A percentile compares a stretch with the other conserved stretches of the same genome.
Conservation (phyloP, 1,140 invertebrate species). For the Ephestia elutella region DNA sequence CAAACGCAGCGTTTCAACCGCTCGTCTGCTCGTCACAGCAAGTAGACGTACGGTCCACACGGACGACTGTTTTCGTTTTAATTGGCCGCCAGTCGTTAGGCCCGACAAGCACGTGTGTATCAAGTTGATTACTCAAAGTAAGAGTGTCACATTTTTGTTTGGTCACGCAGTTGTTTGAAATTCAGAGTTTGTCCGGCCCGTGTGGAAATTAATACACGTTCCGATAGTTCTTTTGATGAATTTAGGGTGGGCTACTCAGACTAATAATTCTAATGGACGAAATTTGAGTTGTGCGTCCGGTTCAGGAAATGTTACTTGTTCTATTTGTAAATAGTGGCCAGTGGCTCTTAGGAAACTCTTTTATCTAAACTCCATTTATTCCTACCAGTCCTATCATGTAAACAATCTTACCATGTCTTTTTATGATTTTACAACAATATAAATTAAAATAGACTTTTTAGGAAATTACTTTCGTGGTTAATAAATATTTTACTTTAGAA, state of each 20-base stretch:
- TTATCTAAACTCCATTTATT: too few species aligned
- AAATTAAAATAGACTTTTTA: too few species aligned
- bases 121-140: constrained; percentile 52
- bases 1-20: constrained; percentile 10
- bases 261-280: neutral
- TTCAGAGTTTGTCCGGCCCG: constrained; percentile 10
- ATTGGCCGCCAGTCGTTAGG: constrained; percentile 39
- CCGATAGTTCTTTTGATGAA: constrained; percentile 5
- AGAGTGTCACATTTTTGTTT: constrained; percentile 33
- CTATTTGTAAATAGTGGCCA: too few species aligned
- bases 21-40: neutral
- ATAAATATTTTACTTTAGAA: too few species aligned
- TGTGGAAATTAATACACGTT: neutral
- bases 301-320: too few species aligned
- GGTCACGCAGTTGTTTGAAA: constrained; percentile 20
- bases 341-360: too few species aligned
- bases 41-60: constrained; percentile 13
- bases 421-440: too few species aligned
- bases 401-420: too few species aligned
- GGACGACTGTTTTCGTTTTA: constrained; percentile 34
- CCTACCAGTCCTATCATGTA: too few species aligned
- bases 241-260: neutral
- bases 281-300: too few species aligned
- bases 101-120: constrained; percentile 37
- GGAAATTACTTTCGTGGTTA: too few species aligned